Conservation (phyloP, 1,140 invertebrate species). For the Philotrypesis tridentata region DNA sequence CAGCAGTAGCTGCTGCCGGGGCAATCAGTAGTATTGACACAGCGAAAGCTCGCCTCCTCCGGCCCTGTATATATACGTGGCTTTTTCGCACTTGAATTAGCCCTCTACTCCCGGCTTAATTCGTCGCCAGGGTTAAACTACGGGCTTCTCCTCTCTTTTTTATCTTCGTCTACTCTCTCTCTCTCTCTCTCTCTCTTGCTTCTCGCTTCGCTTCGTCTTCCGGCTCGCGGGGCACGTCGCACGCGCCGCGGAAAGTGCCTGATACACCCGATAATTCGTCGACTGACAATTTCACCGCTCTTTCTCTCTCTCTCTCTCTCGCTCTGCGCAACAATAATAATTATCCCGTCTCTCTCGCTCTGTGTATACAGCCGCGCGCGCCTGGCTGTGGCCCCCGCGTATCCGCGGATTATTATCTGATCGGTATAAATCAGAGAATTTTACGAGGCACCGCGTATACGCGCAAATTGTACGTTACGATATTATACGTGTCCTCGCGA, state of each 20-base stretch:
- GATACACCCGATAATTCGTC: constrained; percentile 19
- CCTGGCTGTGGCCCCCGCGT: too few species aligned
- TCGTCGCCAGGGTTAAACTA: constrained; percentile 22
- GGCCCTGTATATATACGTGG: neutral
- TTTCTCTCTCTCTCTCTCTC: too few species aligned
- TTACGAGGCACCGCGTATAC: neutral
- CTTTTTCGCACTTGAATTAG: constrained; percentile 36
- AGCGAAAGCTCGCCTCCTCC: neutral
- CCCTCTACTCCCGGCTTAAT: constrained; percentile 20
- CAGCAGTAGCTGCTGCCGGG: too few species aligned
- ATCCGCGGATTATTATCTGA: neutral
- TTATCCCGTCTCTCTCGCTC: neutral
- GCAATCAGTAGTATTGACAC: constrained; percentile 45
- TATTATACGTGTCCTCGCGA: neutral
- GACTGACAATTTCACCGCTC: neutral
- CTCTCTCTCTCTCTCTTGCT: too few species aligned
- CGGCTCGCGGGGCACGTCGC: too few species aligned
- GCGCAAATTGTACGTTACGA: constrained; percentile 5
- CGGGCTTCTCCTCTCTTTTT: constrained; percentile 6
- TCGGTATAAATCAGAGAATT: constrained; percentile 10
- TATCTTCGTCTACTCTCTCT: too few species aligned
- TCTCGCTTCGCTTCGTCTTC: neutral
- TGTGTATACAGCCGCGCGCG: too few species aligned
- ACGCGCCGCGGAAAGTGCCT: neutral
- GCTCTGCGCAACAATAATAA: too few species aligned